Base-by-base conservation (phyloP, 2,113 vertebrate genomes). In the Hippopotamus amphibius region DNA sequence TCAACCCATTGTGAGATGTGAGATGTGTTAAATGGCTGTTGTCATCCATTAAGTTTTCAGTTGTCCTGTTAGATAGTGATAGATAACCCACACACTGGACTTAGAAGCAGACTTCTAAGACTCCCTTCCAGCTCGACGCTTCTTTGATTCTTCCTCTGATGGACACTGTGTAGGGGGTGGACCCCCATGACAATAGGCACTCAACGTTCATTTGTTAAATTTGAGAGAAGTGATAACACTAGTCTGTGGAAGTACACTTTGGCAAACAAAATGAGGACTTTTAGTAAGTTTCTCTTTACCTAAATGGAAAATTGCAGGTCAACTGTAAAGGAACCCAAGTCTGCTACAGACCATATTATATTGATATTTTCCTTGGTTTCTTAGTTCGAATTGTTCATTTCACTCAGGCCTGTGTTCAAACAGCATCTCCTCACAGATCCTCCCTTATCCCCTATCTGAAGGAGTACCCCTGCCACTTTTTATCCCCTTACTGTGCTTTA, bases 81-180 rank as follows among this genome's bases (percentile, higher is more conserved):
- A 16, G 41, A 57, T 50, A 50, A 46, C 4, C 4, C 4, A 88
- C 30, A 28, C 22, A 11, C 37, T 21, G 55, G 24, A 71, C 6
- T 53, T 33, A 41, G 59, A 24, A 9, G 46, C 11, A 61, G 74
- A 48, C 17, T 68, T 63, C 30, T 69, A 7, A 43, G 33, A 50
- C 76, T 48, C 24, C 15, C 22, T n/a, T 69, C 46, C 8, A 37
- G 76, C 33, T 28, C 1, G 6, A 61, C n/a, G 55, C 2, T 33
- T 74, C 37, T 10, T 48, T 72, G 63, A 33, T n/a, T 77, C 77
- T 68, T 5, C 37, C 7, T 66, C 53, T 30, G 63, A 66, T 8
- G 71, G 82, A 30, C 21, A 30, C 7, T 4, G 37, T 2, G 0
- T 19, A 5, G 14, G 11, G 5, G 1, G 14, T 13, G 41, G 14